Conservation (phyloP, 53 echinoderm and acorn worm genomes). For the Crossaster papposus region DNA sequence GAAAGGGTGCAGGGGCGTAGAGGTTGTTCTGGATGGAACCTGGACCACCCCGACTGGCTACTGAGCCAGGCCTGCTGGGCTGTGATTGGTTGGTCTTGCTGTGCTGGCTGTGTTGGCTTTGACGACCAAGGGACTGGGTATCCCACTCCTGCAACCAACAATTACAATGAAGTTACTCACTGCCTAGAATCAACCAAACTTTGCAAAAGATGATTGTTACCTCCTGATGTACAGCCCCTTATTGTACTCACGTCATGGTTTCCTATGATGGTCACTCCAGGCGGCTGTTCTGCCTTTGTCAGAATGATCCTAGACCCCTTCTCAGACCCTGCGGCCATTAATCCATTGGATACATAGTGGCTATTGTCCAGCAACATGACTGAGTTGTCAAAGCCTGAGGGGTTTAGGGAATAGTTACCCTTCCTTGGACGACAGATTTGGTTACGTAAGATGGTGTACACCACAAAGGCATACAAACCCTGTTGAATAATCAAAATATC, state of each 20-base stretch:
- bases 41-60: conserved; percentile 15
- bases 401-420: conserved; percentile 95
- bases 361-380: conserved; percentile 85
- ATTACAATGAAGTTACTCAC: not conserved
- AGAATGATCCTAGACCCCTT: conserved; percentile 80
- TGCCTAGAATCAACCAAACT: not conserved
- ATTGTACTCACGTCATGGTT: conserved; percentile 54
- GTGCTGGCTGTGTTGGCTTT: conserved; percentile 79
- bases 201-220: too few species aligned
- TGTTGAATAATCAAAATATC: conserved; percentile 11
- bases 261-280: conserved; percentile 33
- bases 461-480: conserved; percentile 93
- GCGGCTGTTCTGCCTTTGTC: conserved; percentile 74
- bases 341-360: conserved; percentile 66
- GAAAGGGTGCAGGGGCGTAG: conserved; percentile 83
- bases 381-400: conserved; percentile 75
- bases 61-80: conserved; percentile 44
- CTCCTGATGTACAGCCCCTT: too few species aligned
- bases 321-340: conserved; percentile 66
- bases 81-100: conserved; percentile 44
- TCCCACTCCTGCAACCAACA: conserved; percentile 82
- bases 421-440: conserved; percentile 90
- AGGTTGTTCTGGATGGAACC: conserved; percentile 79
- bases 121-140: conserved; percentile 73
- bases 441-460: conserved; percentile 93